Evolutionary conservation across 2,113 vertebrate species (phyloP).

Genomic region (Gulo gulo): DNA sequence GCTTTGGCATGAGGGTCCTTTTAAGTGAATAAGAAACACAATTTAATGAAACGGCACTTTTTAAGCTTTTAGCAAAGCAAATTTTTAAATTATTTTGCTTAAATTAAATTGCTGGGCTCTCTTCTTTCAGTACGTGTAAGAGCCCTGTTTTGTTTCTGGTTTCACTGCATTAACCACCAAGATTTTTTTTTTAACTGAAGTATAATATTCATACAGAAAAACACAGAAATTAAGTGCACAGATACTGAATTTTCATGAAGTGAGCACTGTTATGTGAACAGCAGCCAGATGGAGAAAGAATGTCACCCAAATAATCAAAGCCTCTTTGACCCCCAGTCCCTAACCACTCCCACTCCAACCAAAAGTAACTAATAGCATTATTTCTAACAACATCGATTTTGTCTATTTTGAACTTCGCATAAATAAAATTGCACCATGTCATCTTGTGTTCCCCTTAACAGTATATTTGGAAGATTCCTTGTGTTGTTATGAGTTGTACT

Average conservation of each 20-base stretch:
- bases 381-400: background rate
- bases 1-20: constrained; percentile 33
- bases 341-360: background rate
- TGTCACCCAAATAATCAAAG: background rate
- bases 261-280: background rate
- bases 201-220: constrained; percentile 26
- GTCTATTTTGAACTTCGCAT: background rate
- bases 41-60: constrained; percentile 60
- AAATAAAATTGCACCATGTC: background rate
- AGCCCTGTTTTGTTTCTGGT: constrained; percentile 42
- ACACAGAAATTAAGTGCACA: background rate
- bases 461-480: background rate
- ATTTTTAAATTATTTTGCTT: constrained; percentile 61
- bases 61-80: constrained; percentile 58
- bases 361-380: background rate
- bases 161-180: constrained; percentile 9
- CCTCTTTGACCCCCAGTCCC: background rate
- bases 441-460: background rate
- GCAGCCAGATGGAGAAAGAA: background rate
- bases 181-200: constrained; percentile 21
- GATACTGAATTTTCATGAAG: constrained; percentile 20
- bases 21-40: constrained; percentile 53
- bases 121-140: constrained; percentile 27
- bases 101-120: constrained; percentile 57
- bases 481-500: background rate